Percentiles rank a stretch among this genome's conserved stretches.
phyloP scores from a whole-genome alignment of 2,113 vertebrate genomes.

The Indicator indicator region DNA sequence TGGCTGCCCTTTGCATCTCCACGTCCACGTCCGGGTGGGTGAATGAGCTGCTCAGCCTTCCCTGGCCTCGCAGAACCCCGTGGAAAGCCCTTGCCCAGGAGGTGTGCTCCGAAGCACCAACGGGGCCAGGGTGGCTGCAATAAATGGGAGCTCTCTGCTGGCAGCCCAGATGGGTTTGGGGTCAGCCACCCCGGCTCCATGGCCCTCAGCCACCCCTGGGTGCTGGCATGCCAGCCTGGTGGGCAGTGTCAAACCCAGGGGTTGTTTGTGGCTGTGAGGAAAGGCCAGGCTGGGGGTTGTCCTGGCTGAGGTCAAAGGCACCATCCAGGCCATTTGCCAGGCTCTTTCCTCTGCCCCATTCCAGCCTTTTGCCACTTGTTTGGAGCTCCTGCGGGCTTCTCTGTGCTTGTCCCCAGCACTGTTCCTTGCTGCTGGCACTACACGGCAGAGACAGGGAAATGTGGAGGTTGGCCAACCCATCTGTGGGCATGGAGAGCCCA shows the following conservation, averaged over 20 bases:
- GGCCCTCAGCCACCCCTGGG: fast-evolving
- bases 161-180: background rate
- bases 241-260: background rate
- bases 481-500: fast-evolving
- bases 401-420: fast-evolving
- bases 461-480: fast-evolving
- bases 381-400: fast-evolving
- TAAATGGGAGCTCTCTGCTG: fast-evolving
- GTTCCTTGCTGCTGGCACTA: background rate
- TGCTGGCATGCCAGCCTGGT: fast-evolving
- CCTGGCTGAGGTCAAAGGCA: background rate
- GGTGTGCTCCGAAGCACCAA: fast-evolving
- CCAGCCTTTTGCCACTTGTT: fast-evolving
- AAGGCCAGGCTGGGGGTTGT: background rate
- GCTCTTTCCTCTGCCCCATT: background rate
- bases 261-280: background rate
- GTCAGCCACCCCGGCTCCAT: fast-evolving
- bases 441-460: background rate
- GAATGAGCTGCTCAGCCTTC: background rate
- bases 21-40: fast-evolving
- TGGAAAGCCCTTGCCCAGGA: fast-evolving
- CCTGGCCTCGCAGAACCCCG: background rate
- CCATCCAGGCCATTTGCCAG: background rate
- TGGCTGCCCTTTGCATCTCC: background rate
- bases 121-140: background rate